Evolutionary conservation across 2,888 invertebrate species (phyloP), one percentile per base, ranked within the genome.

Genomic region (Tuberolachnus salignus): DNA sequence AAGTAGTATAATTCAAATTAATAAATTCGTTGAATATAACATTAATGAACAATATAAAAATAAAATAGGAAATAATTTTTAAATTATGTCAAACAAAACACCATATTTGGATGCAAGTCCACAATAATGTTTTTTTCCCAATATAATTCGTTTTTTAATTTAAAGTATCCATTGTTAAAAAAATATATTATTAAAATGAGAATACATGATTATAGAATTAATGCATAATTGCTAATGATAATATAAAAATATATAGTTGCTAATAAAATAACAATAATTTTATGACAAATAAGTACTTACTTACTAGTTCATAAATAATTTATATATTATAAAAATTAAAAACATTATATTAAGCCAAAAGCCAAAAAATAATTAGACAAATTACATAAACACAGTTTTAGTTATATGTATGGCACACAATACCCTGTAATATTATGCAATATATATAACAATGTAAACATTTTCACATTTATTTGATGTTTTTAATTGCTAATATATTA

Each of bases 341-440:
- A 26, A 16, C 23, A 2, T 0, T n/a, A 26, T 26, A 26, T 59
- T 23, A 26, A 59, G 10, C 16, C 23, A 16, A n/a, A 49, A 49
- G 49, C 14, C 26, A 49, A 3, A 44, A 42, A 63, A 63, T n/a
- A n/a, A n/a, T n/a, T n/a, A n/a, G n/a, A n/a, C n/a, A n/a, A 44
- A 57, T 23, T 23, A 53, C 23, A 59, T 14, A 61, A 26, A 61
- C 26, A 34, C 11, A 61, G 61, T 61, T n/a, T 44, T 44, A 11
- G 34, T 26, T 61, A 11, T 44, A 63, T 11, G 42, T 63, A 44
- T 63, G 44, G 63, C 63, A 63, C 63, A 63, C 13, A 44, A 42
- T 63, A 63, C 63, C 63, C 63, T 63, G 63, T 21, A 42, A 42
- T 42, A 63, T 63, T 64, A 64, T 63, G 19, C 19, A 64, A 44